Evolutionary conservation across 2,797 vertebrate species (phyloP), one percentile per base, ranked within the genome.

Genomic region (Poeciliopsis presidionis): DNA sequence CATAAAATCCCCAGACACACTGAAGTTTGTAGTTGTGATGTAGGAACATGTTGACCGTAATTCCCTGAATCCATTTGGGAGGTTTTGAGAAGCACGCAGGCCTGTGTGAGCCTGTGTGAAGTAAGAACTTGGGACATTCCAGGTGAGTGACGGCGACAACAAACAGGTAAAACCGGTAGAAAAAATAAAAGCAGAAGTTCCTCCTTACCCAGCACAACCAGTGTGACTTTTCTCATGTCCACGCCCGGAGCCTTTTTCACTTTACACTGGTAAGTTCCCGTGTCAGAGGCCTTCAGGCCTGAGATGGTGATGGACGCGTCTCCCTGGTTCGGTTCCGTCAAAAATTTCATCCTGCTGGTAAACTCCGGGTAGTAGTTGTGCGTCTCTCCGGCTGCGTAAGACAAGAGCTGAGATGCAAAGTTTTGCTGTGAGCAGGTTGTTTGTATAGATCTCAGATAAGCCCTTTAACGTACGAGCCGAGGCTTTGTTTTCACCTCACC

Each of bases 231-330:
- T 28, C 95, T 91, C 39, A 90, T 96, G 78, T 97, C 97, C 5
- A 96, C 92, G 2, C 96, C 96, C 0, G 97, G 97, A 5, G 95
- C 90, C 85, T 97, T 99, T 95, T 97, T 98, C 73, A 99, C 97
- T 78, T 96, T 97, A 70, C 98, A 99, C 92, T 97, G 96, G 74
- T 98, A 99, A 28, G 97, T 99, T 63, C 90, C 95, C 0, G 95
- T 97, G 93, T 99, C 98, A 0, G 94, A 89, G 0, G 73, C 28
- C 49, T 75, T 91, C 72, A 97, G 73, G 28, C 94, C 82, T 0
- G 94, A 82, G 47, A 99, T 72, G 36, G 87, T 86, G 84, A 99
- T 92, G 36, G 97, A 96, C 14, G 98, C 98, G 0, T 99, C 96
- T 0, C 98, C 96, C 73, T 73, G 88, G 53, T 91, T 93, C 3